Evolutionary conservation across 2,888 invertebrate species (phyloP), one percentile per base, ranked within the genome.

Genomic region (Glyphotaelius pellucidus): DNA sequence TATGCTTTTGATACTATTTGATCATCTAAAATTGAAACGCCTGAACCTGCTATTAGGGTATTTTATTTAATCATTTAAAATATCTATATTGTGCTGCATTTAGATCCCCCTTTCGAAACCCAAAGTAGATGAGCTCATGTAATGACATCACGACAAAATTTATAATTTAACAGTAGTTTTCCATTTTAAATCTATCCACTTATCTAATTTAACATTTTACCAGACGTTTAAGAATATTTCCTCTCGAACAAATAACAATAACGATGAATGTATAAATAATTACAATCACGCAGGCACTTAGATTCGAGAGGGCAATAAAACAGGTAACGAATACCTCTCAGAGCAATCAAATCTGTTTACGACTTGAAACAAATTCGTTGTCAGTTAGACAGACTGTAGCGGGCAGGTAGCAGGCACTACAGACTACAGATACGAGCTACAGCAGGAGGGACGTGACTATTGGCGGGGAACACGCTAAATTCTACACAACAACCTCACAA

Each of bases 341-440:
- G 38, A 67, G 91, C 47, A 89, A 91, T 91, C 91, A 91, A 91
- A 91, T 88, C 83, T 83, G 52, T 91, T 91, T 91, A 91, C 83
- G 91, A 89, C 87, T 91, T 30, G 91, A 91, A 91, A 91, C 91
- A 91, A 91, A 91, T 91, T 87, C 90, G 38, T n/a, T 87, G 87
- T 87, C 90, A 91, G 90, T 90, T 90, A 87, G 80, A 80, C 90
- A 80, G 80, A 86, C 85, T 42, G 35, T 80, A 67, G 25, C 67
- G n/a, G 67, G 67, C 67, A 67, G 67, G 67, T 67, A 67, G 67
- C 67, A 7, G 67, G 1, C 1, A 9, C 67, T 52, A 52, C 14
- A 47, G 4, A 35, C n/a, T n/a, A n/a, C 38, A 14, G 52, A 15
- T 52, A 52, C 52, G 5, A 19, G 14, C 19, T 52, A 67, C n/a